These are phyloP conservation scores for Neosalanx taihuensis DNA, from an alignment of 2,797 vertebrate species.

Conservation along the genomic window DNA sequence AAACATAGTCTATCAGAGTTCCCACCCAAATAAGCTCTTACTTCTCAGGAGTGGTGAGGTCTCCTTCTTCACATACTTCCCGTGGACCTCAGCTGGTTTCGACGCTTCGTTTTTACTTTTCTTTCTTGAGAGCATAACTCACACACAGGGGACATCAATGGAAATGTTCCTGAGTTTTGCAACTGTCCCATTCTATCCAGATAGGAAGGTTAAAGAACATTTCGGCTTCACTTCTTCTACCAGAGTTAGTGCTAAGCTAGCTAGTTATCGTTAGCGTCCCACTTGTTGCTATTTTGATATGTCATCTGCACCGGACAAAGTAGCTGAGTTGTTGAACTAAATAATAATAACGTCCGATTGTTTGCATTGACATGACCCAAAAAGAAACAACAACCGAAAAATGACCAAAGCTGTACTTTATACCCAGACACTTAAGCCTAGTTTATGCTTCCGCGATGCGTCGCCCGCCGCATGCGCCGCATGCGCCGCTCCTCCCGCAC, in stretches of 20 bases:
- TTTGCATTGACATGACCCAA: neutral
- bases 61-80: slow-evolving; percentile 98
- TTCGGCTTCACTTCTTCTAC: slow-evolving; percentile 44
- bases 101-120: slow-evolving; percentile 96
- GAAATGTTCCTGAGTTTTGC: slow-evolving; percentile 37
- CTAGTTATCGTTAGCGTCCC: slow-evolving; percentile 8
- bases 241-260: slow-evolving; percentile 33
- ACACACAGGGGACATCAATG: slow-evolving; percentile 54
- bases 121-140: slow-evolving; percentile 91
- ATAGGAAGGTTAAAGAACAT: slow-evolving; percentile 48
- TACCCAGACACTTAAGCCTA: neutral
- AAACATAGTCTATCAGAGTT: neutral
- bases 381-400: neutral
- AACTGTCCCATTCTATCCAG: slow-evolving; percentile 32
- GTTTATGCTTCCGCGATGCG: too few relatives aligned
- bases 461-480: too few relatives aligned
- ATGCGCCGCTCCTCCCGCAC: too few relatives aligned
- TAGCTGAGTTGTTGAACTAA: neutral
- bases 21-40: slow-evolving; percentile 50
- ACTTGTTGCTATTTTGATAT: slow-evolving; percentile 1
- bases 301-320: neutral
- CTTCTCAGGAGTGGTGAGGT: slow-evolving; percentile 89
- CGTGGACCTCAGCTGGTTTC: slow-evolving; percentile 94
- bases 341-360: neutral
- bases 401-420: neutral